These are phyloP conservation scores for Lasioglossum zephyrum DNA, from an alignment of 2,888 invertebrate species.

Conservation along the genomic window DNA sequence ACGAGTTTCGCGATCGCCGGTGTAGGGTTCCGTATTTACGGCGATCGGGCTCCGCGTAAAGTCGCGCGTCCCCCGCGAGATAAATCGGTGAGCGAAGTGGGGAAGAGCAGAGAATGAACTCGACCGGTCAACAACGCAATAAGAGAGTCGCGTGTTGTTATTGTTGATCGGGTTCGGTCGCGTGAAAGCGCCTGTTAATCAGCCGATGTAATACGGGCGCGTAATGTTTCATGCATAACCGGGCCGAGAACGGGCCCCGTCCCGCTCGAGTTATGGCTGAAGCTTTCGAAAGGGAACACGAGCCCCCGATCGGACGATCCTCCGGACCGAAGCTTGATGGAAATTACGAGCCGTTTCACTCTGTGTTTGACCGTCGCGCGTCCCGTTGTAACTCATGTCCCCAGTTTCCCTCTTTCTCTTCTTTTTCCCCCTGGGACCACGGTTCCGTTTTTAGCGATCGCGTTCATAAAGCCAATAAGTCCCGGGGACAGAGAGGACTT, in stretches of 20 bases:
- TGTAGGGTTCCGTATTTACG: slow-evolving; percentile 36
- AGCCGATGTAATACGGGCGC: slow-evolving; percentile 64
- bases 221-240: slow-evolving; percentile 71
- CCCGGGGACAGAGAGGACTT: slow-evolving; percentile 26
- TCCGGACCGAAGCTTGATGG: slow-evolving; percentile 48
- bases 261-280: slow-evolving; percentile 69
- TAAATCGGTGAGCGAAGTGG: background rate
- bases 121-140: background rate
- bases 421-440: slow-evolving; percentile 21
- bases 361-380: slow-evolving; percentile 51
- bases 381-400: slow-evolving; percentile 53
- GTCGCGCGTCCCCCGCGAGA: background rate
- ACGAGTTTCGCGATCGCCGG: slow-evolving; percentile 35
- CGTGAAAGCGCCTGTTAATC: slow-evolving; percentile 70
- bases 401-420: slow-evolving; percentile 33
- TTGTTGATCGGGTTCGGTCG: slow-evolving; percentile 30
- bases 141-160: slow-evolving; percentile 9
- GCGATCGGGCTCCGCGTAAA: slow-evolving; percentile 14
- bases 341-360: slow-evolving; percentile 67
- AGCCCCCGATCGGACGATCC: slow-evolving; percentile 54
- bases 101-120: slow-evolving; percentile 29
- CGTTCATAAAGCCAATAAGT: slow-evolving; percentile 52
- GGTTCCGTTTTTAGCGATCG: slow-evolving; percentile 35
- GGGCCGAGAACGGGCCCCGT: slow-evolving; percentile 44
- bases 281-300: slow-evolving; percentile 71